Percentiles rank a stretch among this genome's conserved stretches.
Conservation (phyloP, 2,113 vertebrate species). For the Rhinoptilus africanus region DNA sequence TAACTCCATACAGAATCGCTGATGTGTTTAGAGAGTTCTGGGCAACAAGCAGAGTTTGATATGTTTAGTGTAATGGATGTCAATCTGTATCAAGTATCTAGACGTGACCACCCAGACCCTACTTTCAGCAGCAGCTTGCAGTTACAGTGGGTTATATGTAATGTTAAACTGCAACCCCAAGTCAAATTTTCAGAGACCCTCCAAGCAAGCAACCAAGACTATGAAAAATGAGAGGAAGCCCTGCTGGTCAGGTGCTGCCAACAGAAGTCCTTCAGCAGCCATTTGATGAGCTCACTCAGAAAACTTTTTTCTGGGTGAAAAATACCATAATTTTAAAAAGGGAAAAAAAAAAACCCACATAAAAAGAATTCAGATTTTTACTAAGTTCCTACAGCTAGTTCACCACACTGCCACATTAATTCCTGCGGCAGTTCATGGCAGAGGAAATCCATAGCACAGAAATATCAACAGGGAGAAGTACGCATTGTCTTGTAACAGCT, state of each 20-base stretch:
- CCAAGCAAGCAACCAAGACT: not conserved
- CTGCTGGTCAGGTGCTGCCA: not conserved
- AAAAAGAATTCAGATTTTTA: not conserved
- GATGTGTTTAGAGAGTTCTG: not conserved
- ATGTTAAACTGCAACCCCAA: not conserved
- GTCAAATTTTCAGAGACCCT: not conserved
- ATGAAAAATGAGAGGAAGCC: not conserved
- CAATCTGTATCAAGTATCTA: too few species aligned
- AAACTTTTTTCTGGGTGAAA: not conserved
- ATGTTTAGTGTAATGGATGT: rapidly evolving
- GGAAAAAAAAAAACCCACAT: not conserved
- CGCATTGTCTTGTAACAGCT: not conserved
- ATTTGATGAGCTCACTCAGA: not conserved
- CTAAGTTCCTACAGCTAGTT: not conserved
- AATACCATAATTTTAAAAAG: not conserved
- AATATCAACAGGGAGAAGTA: not conserved
- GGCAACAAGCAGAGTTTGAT: not conserved
- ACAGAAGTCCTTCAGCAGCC: not conserved
- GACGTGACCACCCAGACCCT: not conserved
- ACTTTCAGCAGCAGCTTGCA: not conserved
- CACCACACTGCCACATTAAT: not conserved
- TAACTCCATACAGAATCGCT: not conserved
- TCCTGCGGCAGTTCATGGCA: not conserved
- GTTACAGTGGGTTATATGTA: not conserved
- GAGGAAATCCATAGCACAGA: not conserved